Evolutionary conservation across 1,140 invertebrate species (phyloP).

Genomic region (Drosophila saltans): DNA sequence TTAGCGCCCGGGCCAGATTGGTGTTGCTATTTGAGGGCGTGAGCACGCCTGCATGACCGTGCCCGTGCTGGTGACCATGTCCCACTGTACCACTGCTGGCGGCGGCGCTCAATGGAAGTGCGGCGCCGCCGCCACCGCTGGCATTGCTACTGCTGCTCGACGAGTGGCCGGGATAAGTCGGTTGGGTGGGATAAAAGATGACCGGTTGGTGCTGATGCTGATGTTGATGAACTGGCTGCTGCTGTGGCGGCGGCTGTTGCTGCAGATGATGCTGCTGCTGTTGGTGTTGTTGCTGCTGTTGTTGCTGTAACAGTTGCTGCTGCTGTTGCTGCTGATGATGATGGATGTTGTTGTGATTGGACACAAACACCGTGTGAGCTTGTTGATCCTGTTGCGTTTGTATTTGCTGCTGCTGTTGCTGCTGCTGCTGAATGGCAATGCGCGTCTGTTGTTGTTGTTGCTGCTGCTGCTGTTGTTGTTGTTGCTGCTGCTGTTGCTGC

Average conservation of each 20-base stretch:
- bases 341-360: conserved; percentile 43
- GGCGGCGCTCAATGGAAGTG: conserved; percentile 66
- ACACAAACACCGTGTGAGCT: conserved; percentile 57
- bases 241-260: conserved; percentile 53
- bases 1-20: conserved; percentile 48
- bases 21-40: conserved; percentile 43
- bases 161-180: conserved; percentile 41
- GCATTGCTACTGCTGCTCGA: conserved; percentile 48
- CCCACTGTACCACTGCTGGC: conserved; percentile 55
- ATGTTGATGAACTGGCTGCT: conserved; percentile 49
- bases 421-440: conserved; percentile 16
- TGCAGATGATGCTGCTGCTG: conserved; percentile 54
- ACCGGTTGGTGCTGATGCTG: conserved; percentile 43
- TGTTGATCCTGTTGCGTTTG: conserved; percentile 34
- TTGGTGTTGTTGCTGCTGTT: conserved; percentile 47
- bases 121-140: conserved; percentile 61
- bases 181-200: conserved; percentile 49
- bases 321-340: conserved; percentile 53
- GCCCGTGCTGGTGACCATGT: conserved; percentile 37
- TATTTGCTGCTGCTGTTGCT: conserved; percentile 16
- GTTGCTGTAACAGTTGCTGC: conserved; percentile 45
- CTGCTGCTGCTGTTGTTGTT: conserved; percentile 35
- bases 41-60: conserved; percentile 49
- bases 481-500: conserved; percentile 39
- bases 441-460: conserved; percentile 25